A percentile compares a stretch with the other conserved stretches of the same genome.
Conservation (phyloP, 2,888 invertebrate genomes). For the Bellardia bayeri region DNA sequence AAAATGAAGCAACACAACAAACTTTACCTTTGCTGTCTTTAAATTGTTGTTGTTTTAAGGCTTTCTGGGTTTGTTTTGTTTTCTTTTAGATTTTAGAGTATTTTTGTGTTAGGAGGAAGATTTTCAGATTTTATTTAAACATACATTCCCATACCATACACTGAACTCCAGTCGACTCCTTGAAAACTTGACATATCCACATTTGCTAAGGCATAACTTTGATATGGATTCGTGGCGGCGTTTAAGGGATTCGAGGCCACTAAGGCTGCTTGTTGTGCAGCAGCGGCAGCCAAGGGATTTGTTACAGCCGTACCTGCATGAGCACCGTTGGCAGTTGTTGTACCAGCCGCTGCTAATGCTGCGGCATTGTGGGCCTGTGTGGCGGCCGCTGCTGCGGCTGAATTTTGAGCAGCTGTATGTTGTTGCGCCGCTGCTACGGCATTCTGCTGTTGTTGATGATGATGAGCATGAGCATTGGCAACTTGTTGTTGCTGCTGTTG, state of each 20-base stretch:
- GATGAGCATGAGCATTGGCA: constrained; percentile 78
- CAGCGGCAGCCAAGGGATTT: constrained; percentile 85
- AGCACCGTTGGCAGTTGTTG: constrained; percentile 79
- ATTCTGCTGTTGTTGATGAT: constrained; percentile 83
- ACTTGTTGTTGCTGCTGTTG: constrained; percentile 83
- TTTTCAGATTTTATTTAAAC: constrained; percentile 84
- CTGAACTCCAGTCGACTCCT: constrained; percentile 95
- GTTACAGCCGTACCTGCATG: constrained; percentile 74
- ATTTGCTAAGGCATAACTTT: constrained; percentile 92
- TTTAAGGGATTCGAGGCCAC: constrained; percentile 87
- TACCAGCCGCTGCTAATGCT: constrained; percentile 65
- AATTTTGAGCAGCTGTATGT: constrained; percentile 73
- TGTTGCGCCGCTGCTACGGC: constrained; percentile 74
- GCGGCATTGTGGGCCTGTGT: constrained; percentile 78
- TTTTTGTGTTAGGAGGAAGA: constrained; percentile 49
- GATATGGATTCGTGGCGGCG: constrained; percentile 89
- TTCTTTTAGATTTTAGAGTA: constrained; percentile 23
- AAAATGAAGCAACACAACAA: constrained; percentile 44
- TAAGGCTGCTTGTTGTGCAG: constrained; percentile 85
- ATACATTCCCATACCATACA: constrained; percentile 97
- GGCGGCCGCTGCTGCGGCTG: constrained; percentile 78
- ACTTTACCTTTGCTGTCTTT: constrained; percentile 37
- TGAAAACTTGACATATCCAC: constrained; percentile 97
- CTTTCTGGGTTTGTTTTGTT: constrained; percentile 38
- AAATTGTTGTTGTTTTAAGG: constrained; percentile 47